Base-by-base conservation (phyloP, 1,140 invertebrate genomes). In the Patella vulgata region DNA sequence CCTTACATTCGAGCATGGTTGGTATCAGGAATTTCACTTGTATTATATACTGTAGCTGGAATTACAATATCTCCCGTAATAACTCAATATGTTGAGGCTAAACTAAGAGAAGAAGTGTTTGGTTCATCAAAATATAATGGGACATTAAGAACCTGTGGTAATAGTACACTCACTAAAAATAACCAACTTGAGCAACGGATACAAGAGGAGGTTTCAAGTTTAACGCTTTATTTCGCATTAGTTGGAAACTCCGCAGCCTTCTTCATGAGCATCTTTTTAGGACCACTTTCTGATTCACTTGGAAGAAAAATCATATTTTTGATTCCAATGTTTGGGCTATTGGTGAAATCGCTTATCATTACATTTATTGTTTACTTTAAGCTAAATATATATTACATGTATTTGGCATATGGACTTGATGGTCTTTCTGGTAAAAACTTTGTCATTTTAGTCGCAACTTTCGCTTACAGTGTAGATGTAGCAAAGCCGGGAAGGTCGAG, bases 401-500 rank as follows among this genome's bases (percentile, higher is more conserved):
- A 51, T 48, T 11, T 42, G 3, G 47, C 19, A n/a, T 17, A 36
- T 19, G 48, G 25, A 27, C 9, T 52, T 23, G 28, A 50, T 1
- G 58, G 58, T 17, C 9, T 23, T 36, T 42, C 31, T 8, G 58
- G 58, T 4, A 51, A 33, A 33, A 47, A 31, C 42, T 27, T n/a
- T 17, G 31, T n/a, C 40, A 40, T 62, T 14, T 28, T 54, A n/a
- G 27, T 62, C 33, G 52, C 50, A 1, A 33, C 39, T 4, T 62
- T 54, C 27, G 51, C 59, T 19, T 54, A 55, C 51, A 62, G 50
- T 12, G 42, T 23, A 19, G 42, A 44, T 44, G 28, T 44, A 17
- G 28, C 19, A 57, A 30, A 25, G 21, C 27, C 25, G 14, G 14
- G 19, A 27, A 57, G n/a, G 4, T 57, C 25, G 19, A 21, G 19